These are phyloP conservation scores for Heliocidaris tuberculata DNA, from an alignment of 35 echinoderm and acorn worm species.

Conservation along the genomic window DNA sequence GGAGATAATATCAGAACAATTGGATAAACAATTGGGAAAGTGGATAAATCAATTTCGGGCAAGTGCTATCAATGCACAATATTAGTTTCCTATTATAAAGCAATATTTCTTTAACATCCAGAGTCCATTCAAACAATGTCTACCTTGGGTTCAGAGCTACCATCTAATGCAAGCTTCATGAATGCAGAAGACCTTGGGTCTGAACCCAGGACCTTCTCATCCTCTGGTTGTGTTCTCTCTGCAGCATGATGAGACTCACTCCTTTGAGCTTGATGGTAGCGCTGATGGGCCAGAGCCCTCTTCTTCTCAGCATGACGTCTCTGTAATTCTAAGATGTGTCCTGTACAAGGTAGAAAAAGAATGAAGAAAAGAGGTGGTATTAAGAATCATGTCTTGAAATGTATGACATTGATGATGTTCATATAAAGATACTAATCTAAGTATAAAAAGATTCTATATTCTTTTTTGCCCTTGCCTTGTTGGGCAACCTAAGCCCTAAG, in stretches of 20 bases:
- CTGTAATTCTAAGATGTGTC: constrained; percentile 26
- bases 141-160: background rate
- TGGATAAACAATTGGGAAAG: too few species aligned
- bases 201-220: constrained; percentile 7
- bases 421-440: too few species aligned
- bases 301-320: constrained; percentile 45
- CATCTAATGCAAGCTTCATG: background rate
- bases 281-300: constrained; percentile 15
- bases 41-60: too few species aligned
- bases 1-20: too few species aligned
- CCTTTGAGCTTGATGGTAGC: background rate
- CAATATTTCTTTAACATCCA: too few species aligned
- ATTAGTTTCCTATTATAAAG: too few species aligned
- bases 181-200: background rate
- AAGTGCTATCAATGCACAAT: too few species aligned
- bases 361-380: background rate
- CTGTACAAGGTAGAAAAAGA: background rate
- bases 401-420: too few species aligned
- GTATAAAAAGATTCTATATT: too few species aligned
- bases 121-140: background rate
- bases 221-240: background rate
- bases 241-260: background rate
- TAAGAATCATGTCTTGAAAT: too few species aligned
- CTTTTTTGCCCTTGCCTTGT: too few species aligned
- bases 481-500: too few species aligned